A percentile compares a stretch with the other conserved stretches of the same genome.
phyloP scores from a whole-genome alignment of 2,888 invertebrate species.

The Nephrotoma flavescens region DNA sequence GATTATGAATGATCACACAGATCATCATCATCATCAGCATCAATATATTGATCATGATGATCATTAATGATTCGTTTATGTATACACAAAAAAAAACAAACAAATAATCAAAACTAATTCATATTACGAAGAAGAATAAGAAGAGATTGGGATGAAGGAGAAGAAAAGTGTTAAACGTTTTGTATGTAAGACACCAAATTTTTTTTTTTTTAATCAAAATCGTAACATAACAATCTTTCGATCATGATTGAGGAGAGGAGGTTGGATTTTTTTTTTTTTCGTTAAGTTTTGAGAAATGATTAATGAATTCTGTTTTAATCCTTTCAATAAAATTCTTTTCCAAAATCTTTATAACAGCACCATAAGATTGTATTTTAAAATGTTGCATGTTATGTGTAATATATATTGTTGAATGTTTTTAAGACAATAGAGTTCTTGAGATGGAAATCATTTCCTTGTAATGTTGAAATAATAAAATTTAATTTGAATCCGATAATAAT shows the following conservation, averaged over 20 bases:
- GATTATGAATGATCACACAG: neutral
- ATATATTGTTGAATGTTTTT: neutral
- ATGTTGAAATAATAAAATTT: neutral
- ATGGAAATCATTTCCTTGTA: neutral
- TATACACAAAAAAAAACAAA: neutral
- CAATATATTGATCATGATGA: neutral
- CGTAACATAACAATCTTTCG: neutral
- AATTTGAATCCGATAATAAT: neutral
- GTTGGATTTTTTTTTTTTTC: neutral
- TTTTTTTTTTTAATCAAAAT: neutral
- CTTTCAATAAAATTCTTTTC: neutral
- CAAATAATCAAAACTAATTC: neutral
- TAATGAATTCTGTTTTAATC: neutral
- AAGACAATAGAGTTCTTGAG: neutral
- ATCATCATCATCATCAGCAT: neutral
- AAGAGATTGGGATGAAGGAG: neutral
- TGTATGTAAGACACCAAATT: neutral
- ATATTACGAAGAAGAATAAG: neutral
- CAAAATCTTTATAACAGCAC: neutral
- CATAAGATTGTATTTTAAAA: neutral
- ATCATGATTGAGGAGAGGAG: neutral
- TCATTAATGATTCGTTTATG: neutral
- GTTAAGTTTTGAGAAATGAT: neutral
- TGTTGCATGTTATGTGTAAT: neutral
- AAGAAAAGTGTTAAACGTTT: neutral